A percentile compares a stretch with the other conserved stretches of the same genome.
Evolutionary conservation across 2,797 vertebrate genomes (phyloP).

Genomic region (Rallus crepitans): DNA sequence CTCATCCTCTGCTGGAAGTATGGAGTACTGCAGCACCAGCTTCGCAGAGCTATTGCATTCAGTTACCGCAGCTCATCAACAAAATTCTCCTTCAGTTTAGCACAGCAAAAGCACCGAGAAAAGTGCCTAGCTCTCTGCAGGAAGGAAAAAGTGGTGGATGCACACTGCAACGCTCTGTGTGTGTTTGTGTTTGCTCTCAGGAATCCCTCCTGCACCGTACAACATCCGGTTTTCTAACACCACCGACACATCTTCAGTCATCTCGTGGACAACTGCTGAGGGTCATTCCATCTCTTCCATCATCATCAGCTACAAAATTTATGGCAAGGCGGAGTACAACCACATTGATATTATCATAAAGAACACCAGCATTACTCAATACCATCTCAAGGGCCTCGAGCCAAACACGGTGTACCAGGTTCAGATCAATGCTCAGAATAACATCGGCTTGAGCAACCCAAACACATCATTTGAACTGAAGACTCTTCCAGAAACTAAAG

Average conservation of each 20-base stretch:
- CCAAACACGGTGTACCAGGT: constrained; percentile 84
- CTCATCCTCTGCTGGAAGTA: neutral
- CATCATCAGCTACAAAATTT: constrained; percentile 85
- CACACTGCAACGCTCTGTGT: neutral
- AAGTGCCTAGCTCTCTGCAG: neutral
- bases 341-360: constrained; percentile 85
- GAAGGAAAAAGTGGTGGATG: neutral
- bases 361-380: constrained; percentile 80
- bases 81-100: neutral
- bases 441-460: constrained; percentile 82
- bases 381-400: constrained; percentile 86
- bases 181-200: constrained; percentile 71
- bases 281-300: constrained; percentile 87
- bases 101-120: neutral
- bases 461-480: constrained; percentile 75
- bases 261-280: constrained; percentile 85
- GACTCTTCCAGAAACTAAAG: constrained; percentile 80
- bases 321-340: constrained; percentile 81
- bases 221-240: constrained; percentile 85
- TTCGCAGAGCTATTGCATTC: neutral
- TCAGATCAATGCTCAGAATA: constrained; percentile 86
- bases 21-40: neutral
- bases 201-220: constrained; percentile 83
- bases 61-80: neutral
- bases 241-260: constrained; percentile 84